Base-by-base conservation (phyloP, 2,888 invertebrate genomes). In the Arge pagana region DNA sequence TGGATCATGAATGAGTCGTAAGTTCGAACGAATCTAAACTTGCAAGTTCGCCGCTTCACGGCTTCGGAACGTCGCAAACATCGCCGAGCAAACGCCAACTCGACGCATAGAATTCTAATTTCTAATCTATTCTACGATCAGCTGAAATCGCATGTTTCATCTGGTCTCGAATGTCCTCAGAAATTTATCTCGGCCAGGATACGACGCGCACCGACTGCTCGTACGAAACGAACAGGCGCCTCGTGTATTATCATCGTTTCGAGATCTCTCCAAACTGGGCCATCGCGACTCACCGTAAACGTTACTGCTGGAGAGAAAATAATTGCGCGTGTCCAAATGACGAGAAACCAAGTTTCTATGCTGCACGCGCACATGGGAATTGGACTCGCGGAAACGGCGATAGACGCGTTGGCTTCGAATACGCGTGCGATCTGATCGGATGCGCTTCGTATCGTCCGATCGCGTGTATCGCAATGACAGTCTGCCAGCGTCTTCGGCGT, bases 231-330 rank as follows among this genome's bases (percentile, higher is more conserved):
- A 6, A 23, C 33, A 33, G 24, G 35, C 24, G 33, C 7, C 33
- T 45, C 11, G 33, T 23, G n/a, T n/a, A 7, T 10, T 45, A 30
- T 45, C 31, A 45, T 45, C 45, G 35, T 45, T n/a, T 33, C 13
- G 23, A 45, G 45, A 45, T 45, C 45, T 45, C 15, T 4, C 33
- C 35, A 45, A 45, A 45, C 45, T 45, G 33, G 45, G 45, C 31
- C 45, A 16, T 24, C 31, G 33, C 3, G 16, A 13, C n/a, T 15
- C 28, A 45, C 10, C 23, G 15, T n/a, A 11, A 30, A 33, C 33
- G 35, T 15, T 24, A 33, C 30, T 23, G 30, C 16, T 15, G 16
- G 33, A 45, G 33, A 33, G 24, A 45, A 45, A 35, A 45, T 35
- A 16, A 7, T 8, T 5, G 23, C 23, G n/a, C 16, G 6, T 45